Evolutionary conservation across 2,888 invertebrate genomes (phyloP), one percentile per base, ranked within the genome.

Genomic region (Platycnemis pennipes): DNA sequence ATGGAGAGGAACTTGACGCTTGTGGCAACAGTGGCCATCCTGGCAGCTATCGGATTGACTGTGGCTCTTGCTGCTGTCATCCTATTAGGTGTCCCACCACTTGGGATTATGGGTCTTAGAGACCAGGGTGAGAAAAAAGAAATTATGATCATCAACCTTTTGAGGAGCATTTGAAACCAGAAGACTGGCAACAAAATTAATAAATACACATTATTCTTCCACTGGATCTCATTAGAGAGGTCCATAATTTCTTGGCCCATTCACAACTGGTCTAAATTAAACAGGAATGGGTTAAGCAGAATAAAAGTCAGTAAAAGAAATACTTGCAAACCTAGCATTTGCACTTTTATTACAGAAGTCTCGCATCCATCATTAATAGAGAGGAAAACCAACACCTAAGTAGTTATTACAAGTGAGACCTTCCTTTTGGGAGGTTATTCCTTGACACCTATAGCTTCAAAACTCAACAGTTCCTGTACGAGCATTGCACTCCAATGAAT

Each of bases 1-100:
- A 96, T 98, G 97, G 98, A 98, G 96, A 97, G 98, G 95, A 97
- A 97, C 88, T 96, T 98, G 95, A 97, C 98, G 94, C 96, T 98
- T 94, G 96, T 97, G 22, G 97, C 97, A 94, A 96, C 96, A 89
- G 96, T 98, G 94, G 97, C 97, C 88, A 96, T 97, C 95, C 96
- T 98, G 89, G 97, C 97, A 95, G 97, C 97, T 94, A 96, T 97
- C 94, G 97, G 98, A 85, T 96, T 98, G 95, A 97, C 97, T 94
- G 97, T 98, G 95, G 97, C 97, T 37, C 96, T 98, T 95, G 97
- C 97, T 95, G 97, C 97, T 95, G 95, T 95, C 4, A 91, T 91
- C 26, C 13, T 91, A 42, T 13, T 91, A 26, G 63, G 95, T 94
- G 88, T 91, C 49, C 89, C 94, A 94, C 49, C 91, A 22, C 97